Base-by-base conservation (phyloP, 2,888 invertebrate genomes). In the Pristionchus mayeri region DNA sequence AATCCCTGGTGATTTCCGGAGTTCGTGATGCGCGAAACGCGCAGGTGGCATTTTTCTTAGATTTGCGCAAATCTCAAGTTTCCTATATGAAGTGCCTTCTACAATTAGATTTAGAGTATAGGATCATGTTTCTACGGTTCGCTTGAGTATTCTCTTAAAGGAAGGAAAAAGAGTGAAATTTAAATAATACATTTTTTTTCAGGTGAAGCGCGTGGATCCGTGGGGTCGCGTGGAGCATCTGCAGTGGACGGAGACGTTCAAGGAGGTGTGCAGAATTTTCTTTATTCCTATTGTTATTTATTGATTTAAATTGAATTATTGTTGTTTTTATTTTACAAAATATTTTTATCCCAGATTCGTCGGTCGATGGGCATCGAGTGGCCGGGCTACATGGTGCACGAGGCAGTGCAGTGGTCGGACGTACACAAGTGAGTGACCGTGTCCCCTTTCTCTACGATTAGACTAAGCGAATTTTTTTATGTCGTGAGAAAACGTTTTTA, bases 341-440 rank as follows among this genome's bases (percentile, higher is more conserved):
- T 3, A n/a, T n/a, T n/a, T n/a, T n/a, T n/a, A n/a, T n/a, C n/a
- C n/a, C 37, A 84, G 84, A 75, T 99, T 80, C 94, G 98, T 48
- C 94, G 94, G 89, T 94, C 95, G 21, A 95, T 96, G 1, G 95
- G 95, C 13, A 96, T 97, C 87, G 94, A 95, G 84, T 96, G 96
- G 95, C 98, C 98, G 0, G 95, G 98, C 0, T 99, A 98, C 93
- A 96, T 98, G 96, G 97, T 98, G 88, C 98, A 98, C 92, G 98
- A 99, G 93, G 96, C 97, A 0, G 97, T 95, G 0, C 95, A 95
- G 0, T 99, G 98, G 98, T 97, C 97, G 13, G 89, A 95, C 2
- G 90, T 95, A n/a, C 96, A 96, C 89, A 94, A 76, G 84, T 84
- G 50, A 37, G 57, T 24, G 57, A 57, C 6, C 21, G n/a, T n/a